Base-by-base conservation (phyloP, 2,797 vertebrate genomes). In the Vireo griseus region DNA sequence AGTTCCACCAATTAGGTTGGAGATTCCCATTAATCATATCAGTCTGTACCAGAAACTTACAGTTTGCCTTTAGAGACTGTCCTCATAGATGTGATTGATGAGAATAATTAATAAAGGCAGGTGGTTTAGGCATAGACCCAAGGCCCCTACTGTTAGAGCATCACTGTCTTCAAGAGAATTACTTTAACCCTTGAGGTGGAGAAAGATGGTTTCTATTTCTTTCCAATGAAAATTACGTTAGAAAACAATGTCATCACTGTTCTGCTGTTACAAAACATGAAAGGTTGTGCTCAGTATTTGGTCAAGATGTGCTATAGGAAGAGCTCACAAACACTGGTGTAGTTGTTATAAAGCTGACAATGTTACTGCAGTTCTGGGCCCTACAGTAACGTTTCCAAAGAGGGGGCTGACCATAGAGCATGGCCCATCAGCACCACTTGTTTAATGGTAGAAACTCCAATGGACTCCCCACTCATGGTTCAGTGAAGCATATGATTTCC, bases 71-170 rank as follows among this genome's bases (percentile, higher is more conserved):
- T 76, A 67, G 75, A 95, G 77, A 76, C 63, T 50, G 51, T 37
- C 13, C 39, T 79, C 29, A 58, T 17, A 58, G 74, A 73, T 54
- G 55, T 81, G 74, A 90, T 61, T 83, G 33, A 94, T 86, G 66
- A 69, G 73, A 74, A 83, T 83, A 91, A 76, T 79, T 92, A 95
- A 86, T 63, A 93, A 81, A 93, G n/a, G 63, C 71, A 79, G 74
- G 37, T 88, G 45, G 45, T 92, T 93, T 79, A 79, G 71, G 83
- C 76, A 63, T 4, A 73, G 40, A 65, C 21, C 72, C 63, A 79
- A 76, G 52, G 45, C 29, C 37, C 62, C 58, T 69, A 44, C 80
- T 88, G 62, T 75, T 55, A 68, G 35, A 84, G 50, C 66, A 78
- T 35, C 55, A 47, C 20, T 65, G n/a, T 25, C 47, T 95, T 75